Percentiles rank a stretch among this genome's conserved stretches.
These are phyloP conservation scores for Atta cephalotes DNA, from an alignment of 1,140 invertebrate genomes.

Conservation along the genomic window DNA sequence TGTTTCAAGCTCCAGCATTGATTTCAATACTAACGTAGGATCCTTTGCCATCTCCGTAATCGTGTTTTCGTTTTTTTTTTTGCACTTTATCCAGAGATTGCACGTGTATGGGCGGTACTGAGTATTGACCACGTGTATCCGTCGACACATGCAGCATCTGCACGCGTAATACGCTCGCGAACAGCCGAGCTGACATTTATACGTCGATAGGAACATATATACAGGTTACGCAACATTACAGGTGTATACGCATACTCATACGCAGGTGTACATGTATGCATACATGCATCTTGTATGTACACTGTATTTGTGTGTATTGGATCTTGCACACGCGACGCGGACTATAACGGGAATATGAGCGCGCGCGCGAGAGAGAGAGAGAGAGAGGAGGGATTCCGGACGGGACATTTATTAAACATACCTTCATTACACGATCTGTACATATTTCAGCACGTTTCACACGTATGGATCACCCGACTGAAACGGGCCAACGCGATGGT, in stretches of 20 bases:
- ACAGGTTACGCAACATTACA: neutral
- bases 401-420: constrained; percentile 82
- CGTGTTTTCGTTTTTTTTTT: neutral
- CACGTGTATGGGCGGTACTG: constrained; percentile 9
- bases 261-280: neutral
- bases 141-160: neutral
- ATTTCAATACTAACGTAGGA: constrained; percentile 13
- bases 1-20: neutral
- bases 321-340: constrained; percentile 30
- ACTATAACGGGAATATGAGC: neutral
- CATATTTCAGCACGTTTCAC: constrained; percentile 82
- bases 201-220: neutral
- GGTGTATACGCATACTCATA: constrained; percentile 37
- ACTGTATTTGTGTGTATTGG: neutral
- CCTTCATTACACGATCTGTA: constrained; percentile 81
- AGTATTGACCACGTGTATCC: constrained; percentile 34
- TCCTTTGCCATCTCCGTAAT: neutral
- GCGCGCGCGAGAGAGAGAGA: neutral
- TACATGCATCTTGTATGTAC: constrained; percentile 2
- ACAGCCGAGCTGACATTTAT: constrained; percentile 44
- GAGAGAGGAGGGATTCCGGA: constrained; percentile 61
- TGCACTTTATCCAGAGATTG: neutral
- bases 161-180: neutral
- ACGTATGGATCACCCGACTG: constrained; percentile 52
- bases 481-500: constrained; percentile 51